Evolutionary conservation across 2,797 vertebrate genomes (phyloP), one percentile per base, ranked within the genome.

Genomic region (Ceryle rudis): DNA sequence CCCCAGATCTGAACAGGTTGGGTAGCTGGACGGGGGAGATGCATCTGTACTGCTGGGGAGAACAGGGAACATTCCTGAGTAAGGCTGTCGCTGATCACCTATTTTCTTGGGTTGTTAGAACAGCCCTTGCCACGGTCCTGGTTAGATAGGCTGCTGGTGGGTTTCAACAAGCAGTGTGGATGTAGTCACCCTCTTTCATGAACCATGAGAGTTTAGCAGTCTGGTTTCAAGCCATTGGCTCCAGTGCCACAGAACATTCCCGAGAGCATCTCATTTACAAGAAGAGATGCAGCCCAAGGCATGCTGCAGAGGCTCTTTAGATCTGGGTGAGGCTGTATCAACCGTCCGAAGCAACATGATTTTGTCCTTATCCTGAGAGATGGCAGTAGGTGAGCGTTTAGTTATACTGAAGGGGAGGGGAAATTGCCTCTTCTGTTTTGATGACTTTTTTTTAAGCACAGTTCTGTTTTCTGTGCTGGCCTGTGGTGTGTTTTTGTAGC

Each of bases 81-180:
- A 51, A 72, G 42, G 20, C 37, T 75, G 49, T 55, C 29, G 35
- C 17, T 61, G 46, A 11, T 49, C 51, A 41, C 37, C 26, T 54
- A 0, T n/a, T 49, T 17, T 52, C 33, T 60, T 14, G 14, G 3
- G 3, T 39, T 82, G n/a, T 46, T 91, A 44, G 33, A 86, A 49
- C 18, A n/a, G 46, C 26, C 15, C 16, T 65, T 61, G 26, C 25
- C 4, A 9, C 0, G 0, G 1, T 8, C 4, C 4, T 70, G 9
- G 10, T 26, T 83, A 39, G 37, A 9, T 29, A 41, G 18, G 11
- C 20, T 64, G 31, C 8, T 37, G 60, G 16, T 71, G 52, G 14
- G 33, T 84, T 92, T 67, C 44, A 88, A 1, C 31, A 49, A 65
- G 31, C 1, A 0, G 19, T 37, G 58, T 47, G 37, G 37, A 41